Percentiles rank a stretch among this genome's conserved stretches.
phyloP scores from a whole-genome alignment of 2,113 vertebrate species.

The Cyanoliseus patagonus region DNA sequence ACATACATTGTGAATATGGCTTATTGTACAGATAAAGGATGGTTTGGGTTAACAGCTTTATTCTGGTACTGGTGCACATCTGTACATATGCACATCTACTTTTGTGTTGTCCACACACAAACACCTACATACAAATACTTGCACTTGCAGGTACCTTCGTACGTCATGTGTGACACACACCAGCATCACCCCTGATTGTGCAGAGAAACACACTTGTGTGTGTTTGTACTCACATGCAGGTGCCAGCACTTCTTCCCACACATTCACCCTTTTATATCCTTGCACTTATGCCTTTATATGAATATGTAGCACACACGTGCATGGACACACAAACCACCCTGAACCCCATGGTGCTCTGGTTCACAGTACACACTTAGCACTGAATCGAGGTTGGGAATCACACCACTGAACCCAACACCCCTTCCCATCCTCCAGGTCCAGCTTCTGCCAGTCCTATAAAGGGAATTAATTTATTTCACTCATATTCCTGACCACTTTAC shows the following conservation, averaged over 20 bases:
- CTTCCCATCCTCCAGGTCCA: neutral
- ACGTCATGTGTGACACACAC: neutral
- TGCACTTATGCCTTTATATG: rapidly evolving
- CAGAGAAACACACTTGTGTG: neutral
- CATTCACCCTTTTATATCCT: neutral
- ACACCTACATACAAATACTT: neutral
- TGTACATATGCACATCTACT: rapidly evolving
- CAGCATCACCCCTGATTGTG: neutral
- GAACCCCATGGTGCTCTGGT: rapidly evolving
- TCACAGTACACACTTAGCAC: neutral
- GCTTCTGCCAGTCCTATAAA: neutral
- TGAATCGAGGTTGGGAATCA: neutral
- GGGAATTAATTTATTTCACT: neutral
- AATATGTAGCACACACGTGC: rapidly evolving
- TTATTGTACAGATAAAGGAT: neutral
- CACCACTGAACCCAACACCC: neutral
- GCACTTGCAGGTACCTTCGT: neutral
- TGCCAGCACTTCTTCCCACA: neutral
- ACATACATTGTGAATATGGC: rapidly evolving
- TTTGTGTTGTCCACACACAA: neutral
- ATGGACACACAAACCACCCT: neutral
- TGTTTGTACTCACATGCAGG: neutral
- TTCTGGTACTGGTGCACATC: neutral
- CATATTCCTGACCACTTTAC: neutral
- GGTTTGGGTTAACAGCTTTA: neutral